Evolutionary conservation across 2,113 vertebrate species (phyloP).

Genomic region (Catharus minimus): DNA sequence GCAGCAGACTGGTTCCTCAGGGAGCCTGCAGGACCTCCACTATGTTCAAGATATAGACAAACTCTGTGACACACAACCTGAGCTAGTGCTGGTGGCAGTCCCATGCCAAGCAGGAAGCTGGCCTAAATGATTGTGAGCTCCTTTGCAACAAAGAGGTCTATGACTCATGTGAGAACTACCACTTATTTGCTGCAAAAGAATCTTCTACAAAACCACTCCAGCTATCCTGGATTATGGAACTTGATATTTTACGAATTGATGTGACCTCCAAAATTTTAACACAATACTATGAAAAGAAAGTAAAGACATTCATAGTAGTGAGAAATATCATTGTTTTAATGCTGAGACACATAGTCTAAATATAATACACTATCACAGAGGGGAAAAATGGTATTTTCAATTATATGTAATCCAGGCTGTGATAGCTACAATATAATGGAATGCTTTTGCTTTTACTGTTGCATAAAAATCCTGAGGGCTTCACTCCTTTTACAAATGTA

Average conservation of each 20-base stretch:
- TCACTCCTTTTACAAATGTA: not conserved
- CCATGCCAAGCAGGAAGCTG: not conserved
- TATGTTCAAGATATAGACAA: fast-evolving
- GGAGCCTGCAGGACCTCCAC: not conserved
- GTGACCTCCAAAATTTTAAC: not conserved
- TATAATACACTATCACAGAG: not conserved
- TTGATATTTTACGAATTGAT: not conserved
- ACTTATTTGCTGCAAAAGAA: not conserved
- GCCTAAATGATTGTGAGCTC: not conserved
- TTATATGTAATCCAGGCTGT: not conserved
- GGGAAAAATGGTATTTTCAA: not conserved
- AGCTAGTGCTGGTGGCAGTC: not conserved
- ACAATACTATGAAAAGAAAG: not conserved
- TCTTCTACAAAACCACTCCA: not conserved
- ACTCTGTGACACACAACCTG: not conserved
- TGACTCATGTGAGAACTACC: not conserved
- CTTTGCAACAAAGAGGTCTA: not conserved
- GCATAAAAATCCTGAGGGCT: not conserved
- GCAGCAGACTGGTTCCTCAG: not conserved
- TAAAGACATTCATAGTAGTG: not conserved
- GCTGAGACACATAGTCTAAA: not conserved
- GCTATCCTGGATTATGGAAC: not conserved
- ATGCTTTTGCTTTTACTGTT: not conserved
- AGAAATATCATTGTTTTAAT: not conserved
- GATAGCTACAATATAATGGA: not conserved